These are phyloP conservation scores for Dinoponera quadriceps DNA, from an alignment of 1,140 invertebrate genomes.

Conservation along the genomic window DNA sequence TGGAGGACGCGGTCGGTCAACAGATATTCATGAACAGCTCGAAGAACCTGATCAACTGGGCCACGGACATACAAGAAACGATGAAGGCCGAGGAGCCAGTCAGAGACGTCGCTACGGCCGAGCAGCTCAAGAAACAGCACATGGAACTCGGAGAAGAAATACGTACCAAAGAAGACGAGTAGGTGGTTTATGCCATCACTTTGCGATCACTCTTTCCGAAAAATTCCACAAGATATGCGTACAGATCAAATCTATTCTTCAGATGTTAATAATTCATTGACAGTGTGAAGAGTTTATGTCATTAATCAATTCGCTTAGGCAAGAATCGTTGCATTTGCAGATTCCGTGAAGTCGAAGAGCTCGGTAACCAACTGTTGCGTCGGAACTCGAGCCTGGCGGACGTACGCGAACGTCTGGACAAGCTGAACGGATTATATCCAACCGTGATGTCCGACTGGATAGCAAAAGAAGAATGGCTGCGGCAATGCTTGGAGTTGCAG, in stretches of 20 bases:
- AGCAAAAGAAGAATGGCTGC: conserved; percentile 93
- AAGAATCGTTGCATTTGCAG: conserved; percentile 82
- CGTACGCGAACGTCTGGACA: conserved; percentile 90
- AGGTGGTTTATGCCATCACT: conserved; percentile 74
- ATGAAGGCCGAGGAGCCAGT: conserved; percentile 94
- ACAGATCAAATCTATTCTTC: background rate
- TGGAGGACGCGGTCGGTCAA: conserved; percentile 97
- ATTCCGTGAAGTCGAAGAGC: conserved; percentile 91
- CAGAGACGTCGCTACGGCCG: conserved; percentile 95
- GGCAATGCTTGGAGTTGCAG: conserved; percentile 94
- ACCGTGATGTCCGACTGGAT: conserved; percentile 91
- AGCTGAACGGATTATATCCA: conserved; percentile 91
- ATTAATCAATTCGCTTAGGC: no score
- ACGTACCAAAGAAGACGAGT: conserved; percentile 95
- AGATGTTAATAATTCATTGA: no score
- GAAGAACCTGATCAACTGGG: conserved; percentile 93
- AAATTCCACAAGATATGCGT: conserved; percentile 3
- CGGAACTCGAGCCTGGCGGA: conserved; percentile 90
- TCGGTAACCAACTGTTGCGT: conserved; percentile 91
- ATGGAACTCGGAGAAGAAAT: conserved; percentile 97
- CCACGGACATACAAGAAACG: conserved; percentile 91
- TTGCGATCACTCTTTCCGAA: background rate
- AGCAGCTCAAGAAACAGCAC: conserved; percentile 96
- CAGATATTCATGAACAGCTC: conserved; percentile 97
- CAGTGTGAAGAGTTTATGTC: no score